Conservation (phyloP, 1,140 invertebrate genomes). For the Daktulosphaira vitifoliae region DNA sequence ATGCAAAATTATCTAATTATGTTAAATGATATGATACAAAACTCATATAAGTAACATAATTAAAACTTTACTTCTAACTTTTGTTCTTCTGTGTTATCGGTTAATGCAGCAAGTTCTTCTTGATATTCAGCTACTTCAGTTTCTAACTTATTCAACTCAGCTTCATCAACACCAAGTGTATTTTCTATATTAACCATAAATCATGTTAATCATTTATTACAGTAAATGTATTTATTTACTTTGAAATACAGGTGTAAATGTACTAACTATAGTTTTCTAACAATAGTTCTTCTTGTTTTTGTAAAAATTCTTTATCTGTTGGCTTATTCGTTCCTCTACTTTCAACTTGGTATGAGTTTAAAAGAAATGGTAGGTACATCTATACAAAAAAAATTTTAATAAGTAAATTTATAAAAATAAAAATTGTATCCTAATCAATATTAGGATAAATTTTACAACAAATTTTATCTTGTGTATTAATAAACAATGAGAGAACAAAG, state of each 20-base stretch:
- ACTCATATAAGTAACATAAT: not conserved
- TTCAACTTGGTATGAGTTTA: constrained; percentile 28
- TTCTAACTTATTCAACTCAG: not conserved
- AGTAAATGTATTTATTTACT: not conserved
- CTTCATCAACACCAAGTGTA: constrained; percentile 13
- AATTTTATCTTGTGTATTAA: too few relatives aligned
- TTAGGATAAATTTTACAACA: too few relatives aligned
- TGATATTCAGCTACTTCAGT: not conserved
- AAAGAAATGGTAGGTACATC: constrained; percentile 25
- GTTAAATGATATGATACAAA: not conserved
- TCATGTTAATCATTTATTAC: not conserved
- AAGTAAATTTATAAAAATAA: too few relatives aligned
- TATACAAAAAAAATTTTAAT: not conserved
- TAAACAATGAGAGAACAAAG: too few relatives aligned
- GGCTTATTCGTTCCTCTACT: constrained; percentile 9
- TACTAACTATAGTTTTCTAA: constrained; percentile 20
- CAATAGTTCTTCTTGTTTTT: constrained; percentile 21
- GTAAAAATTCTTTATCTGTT: not conserved
- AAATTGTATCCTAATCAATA: too few relatives aligned
- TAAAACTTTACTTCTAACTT: constrained; percentile 11
- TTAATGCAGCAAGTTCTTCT: not conserved
- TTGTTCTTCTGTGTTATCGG: constrained; percentile 13
- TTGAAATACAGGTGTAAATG: not conserved
- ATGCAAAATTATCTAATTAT: not conserved
- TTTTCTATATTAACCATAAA: constrained; percentile 8